phyloP scores from a whole-genome alignment of 2,113 vertebrate species.

The Oryzias javanicus region DNA sequence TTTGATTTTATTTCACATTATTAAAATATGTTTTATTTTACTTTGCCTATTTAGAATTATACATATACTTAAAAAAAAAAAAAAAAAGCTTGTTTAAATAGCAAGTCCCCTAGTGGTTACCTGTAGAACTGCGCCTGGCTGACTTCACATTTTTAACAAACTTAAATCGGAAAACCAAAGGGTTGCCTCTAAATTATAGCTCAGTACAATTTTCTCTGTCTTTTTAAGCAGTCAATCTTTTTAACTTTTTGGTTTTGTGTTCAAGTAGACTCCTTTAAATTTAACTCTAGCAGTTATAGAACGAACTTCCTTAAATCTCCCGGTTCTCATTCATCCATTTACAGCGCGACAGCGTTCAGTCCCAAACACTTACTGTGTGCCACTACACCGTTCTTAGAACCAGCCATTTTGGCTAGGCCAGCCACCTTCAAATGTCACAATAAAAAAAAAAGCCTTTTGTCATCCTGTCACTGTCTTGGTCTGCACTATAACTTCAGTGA shows the following conservation, averaged over 20 bases:
- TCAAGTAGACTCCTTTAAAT: neutral
- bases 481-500: too few species aligned
- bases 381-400: neutral
- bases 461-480: neutral
- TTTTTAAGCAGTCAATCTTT: neutral
- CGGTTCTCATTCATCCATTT: neutral
- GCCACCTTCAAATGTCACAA: constrained; percentile 14
- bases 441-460: neutral
- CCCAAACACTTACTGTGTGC: neutral
- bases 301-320: neutral
- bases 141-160: too few species aligned
- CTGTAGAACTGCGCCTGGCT: too few species aligned
- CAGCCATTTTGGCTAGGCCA: neutral
- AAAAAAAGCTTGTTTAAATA: too few species aligned
- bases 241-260: neutral
- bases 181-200: neutral
- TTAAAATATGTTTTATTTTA: too few species aligned
- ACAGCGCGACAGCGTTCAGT: neutral
- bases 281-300: constrained; percentile 1
- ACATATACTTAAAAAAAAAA: too few species aligned
- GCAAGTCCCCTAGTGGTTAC: too few species aligned
- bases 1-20: too few species aligned
- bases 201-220: neutral
- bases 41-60: too few species aligned
- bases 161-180: too few species aligned